phyloP scores from a whole-genome alignment of 2,113 vertebrate species.

The Malurus elegans region DNA sequence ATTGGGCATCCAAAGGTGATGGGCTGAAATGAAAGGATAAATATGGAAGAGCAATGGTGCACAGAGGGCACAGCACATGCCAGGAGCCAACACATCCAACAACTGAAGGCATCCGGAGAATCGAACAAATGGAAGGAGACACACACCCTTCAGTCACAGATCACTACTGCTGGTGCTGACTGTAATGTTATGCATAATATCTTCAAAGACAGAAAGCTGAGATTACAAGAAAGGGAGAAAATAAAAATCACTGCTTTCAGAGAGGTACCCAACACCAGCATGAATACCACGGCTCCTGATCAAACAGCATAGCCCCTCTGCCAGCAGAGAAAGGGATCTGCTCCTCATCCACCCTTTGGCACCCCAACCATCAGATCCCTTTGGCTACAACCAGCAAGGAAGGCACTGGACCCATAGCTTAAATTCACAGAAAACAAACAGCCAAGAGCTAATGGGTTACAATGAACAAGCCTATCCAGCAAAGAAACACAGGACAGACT shows the following conservation, averaged over 20 bases:
- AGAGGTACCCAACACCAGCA: background rate
- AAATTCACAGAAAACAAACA: background rate
- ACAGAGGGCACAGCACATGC: background rate
- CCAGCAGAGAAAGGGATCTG: background rate
- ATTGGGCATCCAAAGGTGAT: background rate
- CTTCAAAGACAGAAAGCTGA: background rate
- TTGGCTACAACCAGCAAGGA: background rate
- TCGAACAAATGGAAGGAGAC: background rate
- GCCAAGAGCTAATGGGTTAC: background rate
- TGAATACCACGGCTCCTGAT: fast-evolving
- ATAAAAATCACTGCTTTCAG: background rate
- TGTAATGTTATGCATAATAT: background rate
- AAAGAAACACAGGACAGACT: background rate
- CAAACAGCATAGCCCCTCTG: fast-evolving
- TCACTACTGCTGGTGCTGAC: background rate
- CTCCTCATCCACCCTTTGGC: background rate
- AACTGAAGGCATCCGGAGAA: background rate
- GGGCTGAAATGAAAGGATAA: background rate
- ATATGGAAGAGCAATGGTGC: background rate
- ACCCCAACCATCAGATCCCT: fast-evolving
- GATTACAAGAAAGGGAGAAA: background rate
- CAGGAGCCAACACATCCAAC: background rate
- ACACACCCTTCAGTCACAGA: background rate
- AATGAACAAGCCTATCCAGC: background rate
- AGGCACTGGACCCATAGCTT: background rate